Conservation (phyloP, 2,113 vertebrate genomes). For the Vidua macroura region DNA sequence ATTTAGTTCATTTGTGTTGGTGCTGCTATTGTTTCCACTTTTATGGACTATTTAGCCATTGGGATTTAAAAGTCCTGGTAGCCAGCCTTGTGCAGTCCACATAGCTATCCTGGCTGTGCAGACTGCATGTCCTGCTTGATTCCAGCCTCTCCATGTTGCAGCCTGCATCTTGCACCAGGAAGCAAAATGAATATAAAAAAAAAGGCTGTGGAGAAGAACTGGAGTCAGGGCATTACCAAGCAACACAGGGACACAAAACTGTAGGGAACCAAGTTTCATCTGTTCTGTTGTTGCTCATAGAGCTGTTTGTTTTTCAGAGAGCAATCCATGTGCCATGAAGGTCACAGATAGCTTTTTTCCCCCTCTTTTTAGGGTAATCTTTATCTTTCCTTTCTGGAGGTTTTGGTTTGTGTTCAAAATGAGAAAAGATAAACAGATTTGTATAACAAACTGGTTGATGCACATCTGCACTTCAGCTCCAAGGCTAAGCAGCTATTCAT, state of each 20-base stretch:
- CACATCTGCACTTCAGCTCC: neutral
- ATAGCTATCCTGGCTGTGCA: neutral
- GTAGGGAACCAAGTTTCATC: neutral
- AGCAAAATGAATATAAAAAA: neutral
- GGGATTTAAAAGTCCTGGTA: neutral
- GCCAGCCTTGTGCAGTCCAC: neutral
- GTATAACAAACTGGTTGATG: neutral
- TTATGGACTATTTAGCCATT: neutral
- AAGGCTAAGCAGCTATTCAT: constrained; percentile 2
- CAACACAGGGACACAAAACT: neutral
- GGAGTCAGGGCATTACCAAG: neutral
- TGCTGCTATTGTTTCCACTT: neutral
- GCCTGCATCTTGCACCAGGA: neutral
- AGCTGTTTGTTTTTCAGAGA: neutral
- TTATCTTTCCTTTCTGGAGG: neutral
- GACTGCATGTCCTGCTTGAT: neutral
- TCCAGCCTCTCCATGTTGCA: neutral
- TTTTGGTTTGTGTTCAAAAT: neutral
- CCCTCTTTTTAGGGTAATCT: neutral
- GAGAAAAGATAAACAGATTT: constrained; percentile 9
- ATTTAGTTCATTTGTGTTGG: neutral
- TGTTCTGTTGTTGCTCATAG: neutral
- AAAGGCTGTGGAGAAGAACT: neutral
- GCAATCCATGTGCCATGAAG: neutral
- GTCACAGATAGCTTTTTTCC: neutral